Conservation (phyloP, 2,888 invertebrate genomes). For the Nymphalis urticae region DNA sequence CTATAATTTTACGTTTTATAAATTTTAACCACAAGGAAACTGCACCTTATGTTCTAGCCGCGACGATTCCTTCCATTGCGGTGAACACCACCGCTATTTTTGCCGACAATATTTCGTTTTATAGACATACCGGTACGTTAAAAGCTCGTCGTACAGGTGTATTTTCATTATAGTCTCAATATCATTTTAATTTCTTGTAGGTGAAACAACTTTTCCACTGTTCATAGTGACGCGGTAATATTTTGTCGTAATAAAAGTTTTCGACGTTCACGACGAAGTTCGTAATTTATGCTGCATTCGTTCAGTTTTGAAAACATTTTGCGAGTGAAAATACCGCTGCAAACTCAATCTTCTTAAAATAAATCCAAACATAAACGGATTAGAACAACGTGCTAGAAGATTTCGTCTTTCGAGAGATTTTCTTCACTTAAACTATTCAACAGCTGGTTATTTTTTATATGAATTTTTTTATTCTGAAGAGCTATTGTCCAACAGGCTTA, state of each 20-base stretch:
- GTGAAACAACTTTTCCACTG: slow-evolving; percentile 27
- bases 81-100: slow-evolving; percentile 33
- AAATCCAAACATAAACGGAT: slow-evolving; percentile 33
- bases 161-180: slow-evolving; percentile 40
- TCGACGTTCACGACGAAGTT: slow-evolving; percentile 45
- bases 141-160: slow-evolving; percentile 61
- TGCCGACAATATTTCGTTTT: slow-evolving; percentile 45
- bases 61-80: slow-evolving; percentile 27
- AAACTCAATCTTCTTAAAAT: slow-evolving; percentile 38
- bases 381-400: slow-evolving; percentile 15
- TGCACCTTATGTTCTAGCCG: slow-evolving; percentile 33
- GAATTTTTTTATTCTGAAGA: neutral
- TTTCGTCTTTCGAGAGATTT: neutral
- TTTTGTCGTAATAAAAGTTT: slow-evolving; percentile 56
- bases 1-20: slow-evolving; percentile 35
- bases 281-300: slow-evolving; percentile 57
- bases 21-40: slow-evolving; percentile 24
- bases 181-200: slow-evolving; percentile 25
- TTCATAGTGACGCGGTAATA: slow-evolving; percentile 39
- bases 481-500: neutral
- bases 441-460: neutral
- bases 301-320: slow-evolving; percentile 43
- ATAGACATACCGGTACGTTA: slow-evolving; percentile 54
- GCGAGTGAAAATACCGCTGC: slow-evolving; percentile 23
- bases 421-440: neutral